These are phyloP conservation scores for Portunus trituberculatus DNA, from an alignment of 1,140 invertebrate genomes.

Conservation along the genomic window DNA sequence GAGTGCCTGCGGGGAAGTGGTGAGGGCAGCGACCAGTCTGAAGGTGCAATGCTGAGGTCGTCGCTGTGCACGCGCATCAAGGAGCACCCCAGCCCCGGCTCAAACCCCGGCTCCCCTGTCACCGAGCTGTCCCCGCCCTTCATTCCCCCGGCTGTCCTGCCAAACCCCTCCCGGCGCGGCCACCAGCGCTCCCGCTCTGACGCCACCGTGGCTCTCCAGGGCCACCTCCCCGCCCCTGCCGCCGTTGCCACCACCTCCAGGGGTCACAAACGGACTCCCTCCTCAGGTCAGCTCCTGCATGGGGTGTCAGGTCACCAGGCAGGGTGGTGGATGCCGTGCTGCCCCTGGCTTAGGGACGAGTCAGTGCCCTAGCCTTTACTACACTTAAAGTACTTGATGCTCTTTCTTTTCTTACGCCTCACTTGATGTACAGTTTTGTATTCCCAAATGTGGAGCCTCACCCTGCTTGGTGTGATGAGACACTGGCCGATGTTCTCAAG, in stretches of 20 bases:
- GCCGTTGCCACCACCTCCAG: slow-evolving; percentile 25
- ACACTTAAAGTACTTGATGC: no score
- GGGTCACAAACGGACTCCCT: slow-evolving; percentile 78
- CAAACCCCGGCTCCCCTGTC: slow-evolving; percentile 71
- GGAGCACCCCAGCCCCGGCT: slow-evolving; percentile 74
- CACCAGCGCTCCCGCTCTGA: slow-evolving; percentile 95
- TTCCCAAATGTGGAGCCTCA: background rate
- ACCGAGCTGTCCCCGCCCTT: slow-evolving; percentile 74
- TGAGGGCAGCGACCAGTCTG: background rate
- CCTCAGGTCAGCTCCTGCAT: slow-evolving; percentile 74
- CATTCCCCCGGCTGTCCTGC: slow-evolving; percentile 42
- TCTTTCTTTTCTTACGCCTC: background rate
- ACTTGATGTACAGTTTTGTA: background rate
- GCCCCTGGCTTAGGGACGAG: background rate
- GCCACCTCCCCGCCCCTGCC: background rate
- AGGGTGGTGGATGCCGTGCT: background rate
- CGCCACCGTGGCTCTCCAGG: slow-evolving; percentile 85
- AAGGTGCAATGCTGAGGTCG: slow-evolving; percentile 27
- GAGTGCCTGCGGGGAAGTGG: slow-evolving; percentile 19
- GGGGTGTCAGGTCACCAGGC: background rate
- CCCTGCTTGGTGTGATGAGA: background rate
- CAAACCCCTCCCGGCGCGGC: slow-evolving; percentile 83
- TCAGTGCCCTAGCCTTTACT: background rate
- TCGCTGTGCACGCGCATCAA: slow-evolving; percentile 73
- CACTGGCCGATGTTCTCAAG: no score